These are phyloP conservation scores for Apotomis betuletana DNA, from an alignment of 2,888 invertebrate genomes.

Conservation along the genomic window DNA sequence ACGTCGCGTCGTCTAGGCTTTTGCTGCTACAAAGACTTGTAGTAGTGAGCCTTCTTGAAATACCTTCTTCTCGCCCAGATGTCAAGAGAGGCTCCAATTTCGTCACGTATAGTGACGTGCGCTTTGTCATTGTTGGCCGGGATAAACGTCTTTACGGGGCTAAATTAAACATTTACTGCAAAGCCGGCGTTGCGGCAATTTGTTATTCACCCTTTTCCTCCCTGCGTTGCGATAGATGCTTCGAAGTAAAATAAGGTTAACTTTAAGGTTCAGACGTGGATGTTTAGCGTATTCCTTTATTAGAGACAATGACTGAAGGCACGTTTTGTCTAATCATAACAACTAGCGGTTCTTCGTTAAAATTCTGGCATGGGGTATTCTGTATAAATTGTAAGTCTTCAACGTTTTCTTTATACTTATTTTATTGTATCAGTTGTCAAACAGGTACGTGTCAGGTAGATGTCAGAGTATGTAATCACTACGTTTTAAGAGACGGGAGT, in stretches of 20 bases:
- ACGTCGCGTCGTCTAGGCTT: no score
- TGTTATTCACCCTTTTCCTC: constrained; percentile 38
- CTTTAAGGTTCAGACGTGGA: neutral
- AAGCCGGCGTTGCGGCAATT: constrained; percentile 40
- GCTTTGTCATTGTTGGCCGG: constrained; percentile 53
- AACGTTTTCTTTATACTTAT: no score
- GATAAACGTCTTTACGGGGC: constrained; percentile 55
- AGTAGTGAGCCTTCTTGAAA: constrained; percentile 10
- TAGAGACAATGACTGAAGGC: neutral
- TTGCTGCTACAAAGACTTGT: no score
- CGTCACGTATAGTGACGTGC: constrained; percentile 49
- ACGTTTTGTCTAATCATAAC: no score
- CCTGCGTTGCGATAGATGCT: constrained; percentile 8
- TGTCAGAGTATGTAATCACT: no score
- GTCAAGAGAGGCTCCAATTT: constrained; percentile 51
- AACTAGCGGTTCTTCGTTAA: no score
- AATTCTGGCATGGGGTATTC: no score
- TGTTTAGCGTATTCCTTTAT: neutral
- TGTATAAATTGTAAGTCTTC: no score
- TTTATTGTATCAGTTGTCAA: no score
- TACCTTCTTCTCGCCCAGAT: constrained; percentile 14
- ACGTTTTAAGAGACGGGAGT: no score
- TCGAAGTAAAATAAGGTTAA: neutral
- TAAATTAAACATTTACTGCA: constrained; percentile 54
- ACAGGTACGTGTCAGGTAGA: no score